Base-by-base conservation (phyloP, 2,888 invertebrate genomes). In the Agrochola lota region DNA sequence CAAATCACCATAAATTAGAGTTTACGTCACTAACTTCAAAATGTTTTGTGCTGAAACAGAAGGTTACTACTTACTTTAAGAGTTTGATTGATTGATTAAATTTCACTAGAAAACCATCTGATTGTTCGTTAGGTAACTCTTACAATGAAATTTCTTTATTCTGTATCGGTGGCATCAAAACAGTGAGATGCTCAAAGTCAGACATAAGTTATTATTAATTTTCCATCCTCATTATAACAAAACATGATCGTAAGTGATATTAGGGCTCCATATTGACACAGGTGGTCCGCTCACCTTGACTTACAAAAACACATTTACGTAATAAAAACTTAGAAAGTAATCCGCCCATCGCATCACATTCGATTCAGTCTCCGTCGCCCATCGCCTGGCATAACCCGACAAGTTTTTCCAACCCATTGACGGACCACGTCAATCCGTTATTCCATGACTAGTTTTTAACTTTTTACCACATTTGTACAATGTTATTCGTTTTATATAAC, bases 401-500 rank as follows among this genome's bases (percentile, higher is more conserved):
- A 88, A 92, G 92, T 94, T 95, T 95, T 94, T 94, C 91, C 88
- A 84, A 89, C 83, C 93, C 93, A 94, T 94, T 94, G 94, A 94
- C 92, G 91, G 89, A 72, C 75, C 81, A 75, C 81, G 77, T 75
- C 52, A 83, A 77, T 84, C 94, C 94, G 94, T 94, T 94, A 94
- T 79, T 86, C 85, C 46, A 63, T 52, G 90, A 90, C 92, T 80
- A 91, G 92, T 92, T 93, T 90, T 88, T 84, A 90, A 89, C 90
- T 91, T 94, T 95, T 95, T 93, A 91, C 92, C 90, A 81, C 92
- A 90, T 91, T 89, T 91, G 91, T 91, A 89, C 91, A 91, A 91
- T 91, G 93, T 91, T 94, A 92, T 93, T 89, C 92, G 93, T 94
- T 95, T 96, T 95, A 94, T 94, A 94, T 96, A 96, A 96, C 96